phyloP scores from a whole-genome alignment of 2,113 vertebrate species.

The Ptilorrhoa leucosticta region DNA sequence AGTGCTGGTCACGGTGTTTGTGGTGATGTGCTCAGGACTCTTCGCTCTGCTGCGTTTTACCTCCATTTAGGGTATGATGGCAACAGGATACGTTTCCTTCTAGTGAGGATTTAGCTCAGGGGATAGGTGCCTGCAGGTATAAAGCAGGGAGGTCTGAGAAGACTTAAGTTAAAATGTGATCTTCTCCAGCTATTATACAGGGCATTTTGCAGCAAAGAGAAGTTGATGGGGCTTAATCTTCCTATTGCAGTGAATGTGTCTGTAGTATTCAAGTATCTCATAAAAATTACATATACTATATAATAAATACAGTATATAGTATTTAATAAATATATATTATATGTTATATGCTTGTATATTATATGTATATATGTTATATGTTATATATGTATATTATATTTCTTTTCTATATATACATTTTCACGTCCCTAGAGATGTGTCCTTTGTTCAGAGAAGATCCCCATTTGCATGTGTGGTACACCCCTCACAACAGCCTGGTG shows the following conservation, averaged over 20 bases:
- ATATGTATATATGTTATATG: not conserved
- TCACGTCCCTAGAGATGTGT: not conserved
- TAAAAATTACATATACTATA: not conserved
- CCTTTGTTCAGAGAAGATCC: not conserved
- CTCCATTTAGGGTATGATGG: not conserved
- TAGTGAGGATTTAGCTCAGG: not conserved
- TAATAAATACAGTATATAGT: not conserved
- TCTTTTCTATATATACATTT: not conserved
- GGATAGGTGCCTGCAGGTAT: not conserved
- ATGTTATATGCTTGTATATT: too few species aligned
- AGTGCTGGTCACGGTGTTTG: fast-evolving
- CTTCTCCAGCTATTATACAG: not conserved
- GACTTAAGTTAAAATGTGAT: not conserved
- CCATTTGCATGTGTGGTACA: fast-evolving
- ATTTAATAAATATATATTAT: not conserved
- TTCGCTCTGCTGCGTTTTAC: not conserved
- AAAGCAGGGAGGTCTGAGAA: not conserved
- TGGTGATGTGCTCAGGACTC: not conserved
- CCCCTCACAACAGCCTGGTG: not conserved
- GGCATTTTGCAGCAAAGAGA: not conserved
- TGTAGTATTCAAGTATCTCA: not conserved
- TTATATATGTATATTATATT: too few species aligned
- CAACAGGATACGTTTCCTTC: not conserved
- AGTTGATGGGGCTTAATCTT: not conserved
- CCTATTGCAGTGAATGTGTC: not conserved